A percentile compares a stretch with the other conserved stretches of the same genome.
Conservation (phyloP, 2,113 vertebrate genomes). For the Oophaga pumilio region DNA sequence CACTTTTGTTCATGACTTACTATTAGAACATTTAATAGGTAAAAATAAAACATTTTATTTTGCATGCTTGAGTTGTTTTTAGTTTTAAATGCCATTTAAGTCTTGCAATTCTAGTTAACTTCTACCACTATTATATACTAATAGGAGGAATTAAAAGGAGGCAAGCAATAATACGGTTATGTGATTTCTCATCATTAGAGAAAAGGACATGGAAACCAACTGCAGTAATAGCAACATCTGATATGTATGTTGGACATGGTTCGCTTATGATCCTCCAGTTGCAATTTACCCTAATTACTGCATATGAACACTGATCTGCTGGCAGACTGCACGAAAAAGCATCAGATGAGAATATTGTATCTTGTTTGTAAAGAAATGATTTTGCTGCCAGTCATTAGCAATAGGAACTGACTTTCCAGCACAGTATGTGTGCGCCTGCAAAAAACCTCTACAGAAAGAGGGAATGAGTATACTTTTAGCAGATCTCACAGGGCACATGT, state of each 20-base stretch:
- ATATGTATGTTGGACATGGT: background rate
- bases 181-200: background rate
- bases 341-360: conserved; percentile 10
- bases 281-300: conserved; percentile 2
- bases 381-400: background rate
- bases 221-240: background rate
- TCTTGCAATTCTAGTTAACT: background rate
- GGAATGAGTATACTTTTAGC: background rate
- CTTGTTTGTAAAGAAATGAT: background rate
- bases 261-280: background rate
- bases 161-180: background rate
- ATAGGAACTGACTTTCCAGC: background rate
- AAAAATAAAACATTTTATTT: too few species aligned
- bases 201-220: background rate
- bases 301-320: background rate
- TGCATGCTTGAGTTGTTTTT: too few species aligned
- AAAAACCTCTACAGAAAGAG: background rate
- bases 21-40: too few species aligned
- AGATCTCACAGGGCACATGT: background rate
- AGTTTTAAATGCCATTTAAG: background rate
- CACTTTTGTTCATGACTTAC: too few species aligned
- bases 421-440: background rate
- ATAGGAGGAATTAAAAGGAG: background rate
- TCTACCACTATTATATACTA: background rate
- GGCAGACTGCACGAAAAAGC: background rate